Evolutionary conservation across 2,113 vertebrate genomes (phyloP).

Genomic region (Takifugu flavidus): DNA sequence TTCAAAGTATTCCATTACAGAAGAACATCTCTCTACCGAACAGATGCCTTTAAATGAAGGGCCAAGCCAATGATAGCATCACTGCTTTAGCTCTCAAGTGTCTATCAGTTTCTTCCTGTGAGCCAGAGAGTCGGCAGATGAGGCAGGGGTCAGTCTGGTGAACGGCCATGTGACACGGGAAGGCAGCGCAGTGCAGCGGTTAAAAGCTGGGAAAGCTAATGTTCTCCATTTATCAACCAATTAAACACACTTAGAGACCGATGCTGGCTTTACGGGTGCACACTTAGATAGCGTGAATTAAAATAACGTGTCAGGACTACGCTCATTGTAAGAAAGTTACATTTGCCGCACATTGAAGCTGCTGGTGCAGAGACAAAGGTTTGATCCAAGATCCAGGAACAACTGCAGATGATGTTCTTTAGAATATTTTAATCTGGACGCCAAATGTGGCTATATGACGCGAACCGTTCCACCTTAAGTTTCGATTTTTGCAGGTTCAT

Average conservation of each 20-base stretch:
- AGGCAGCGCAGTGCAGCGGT: background rate
- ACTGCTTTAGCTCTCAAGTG: background rate
- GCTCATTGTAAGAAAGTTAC: too few species aligned
- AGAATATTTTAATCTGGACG: background rate
- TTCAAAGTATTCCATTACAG: too few species aligned
- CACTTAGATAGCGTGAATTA: too few species aligned
- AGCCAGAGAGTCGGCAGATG: conserved; percentile 11
- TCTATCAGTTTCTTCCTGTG: conserved; percentile 2
- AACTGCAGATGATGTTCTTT: background rate
- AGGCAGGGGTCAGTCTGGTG: conserved; percentile 2
- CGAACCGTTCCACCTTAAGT: background rate
- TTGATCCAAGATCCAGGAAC: background rate
- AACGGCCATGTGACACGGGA: background rate
- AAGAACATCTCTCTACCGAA: too few species aligned
- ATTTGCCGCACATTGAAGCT: too few species aligned
- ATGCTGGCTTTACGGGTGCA: too few species aligned
- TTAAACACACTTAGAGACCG: too few species aligned
- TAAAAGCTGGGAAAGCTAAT: background rate
- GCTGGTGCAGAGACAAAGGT: background rate
- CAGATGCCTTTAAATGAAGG: too few species aligned
- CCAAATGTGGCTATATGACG: background rate
- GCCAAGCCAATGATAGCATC: background rate
- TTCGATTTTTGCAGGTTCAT: conserved; percentile 1
- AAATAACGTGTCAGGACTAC: too few species aligned
- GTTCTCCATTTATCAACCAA: too few species aligned